Percentiles rank a stretch among this genome's conserved stretches.
Conservation (phyloP, 2,113 vertebrate genomes). For the Cephalopholis sonnerati region DNA sequence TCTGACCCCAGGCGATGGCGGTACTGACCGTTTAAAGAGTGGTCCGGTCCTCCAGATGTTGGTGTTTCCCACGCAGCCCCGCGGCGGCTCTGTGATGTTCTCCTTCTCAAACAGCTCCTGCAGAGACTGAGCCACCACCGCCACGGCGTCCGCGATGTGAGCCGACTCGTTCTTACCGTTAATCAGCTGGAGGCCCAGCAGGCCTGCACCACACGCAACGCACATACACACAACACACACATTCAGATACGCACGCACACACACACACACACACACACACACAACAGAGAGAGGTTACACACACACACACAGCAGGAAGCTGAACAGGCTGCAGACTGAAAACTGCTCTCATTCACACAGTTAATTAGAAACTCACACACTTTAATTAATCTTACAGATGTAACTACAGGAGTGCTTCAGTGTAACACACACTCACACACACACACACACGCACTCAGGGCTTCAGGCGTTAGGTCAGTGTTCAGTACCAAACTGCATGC, state of each 20-base stretch:
- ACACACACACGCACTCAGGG: constrained; percentile 38
- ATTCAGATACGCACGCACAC: constrained; percentile 40
- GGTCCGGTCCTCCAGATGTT: constrained; percentile 99
- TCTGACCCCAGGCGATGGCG: not conserved
- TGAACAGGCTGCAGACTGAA: constrained; percentile 14
- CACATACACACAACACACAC: constrained; percentile 47
- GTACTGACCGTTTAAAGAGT: constrained; percentile 94
- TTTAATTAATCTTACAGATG: constrained; percentile 28
- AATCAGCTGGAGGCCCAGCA: constrained; percentile 97
- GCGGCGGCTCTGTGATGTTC: constrained; percentile 96
- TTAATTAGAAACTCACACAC: constrained; percentile 51
- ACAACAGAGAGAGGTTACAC: constrained; percentile 48
- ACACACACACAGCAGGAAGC: constrained; percentile 42
- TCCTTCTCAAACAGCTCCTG: constrained; percentile 98
- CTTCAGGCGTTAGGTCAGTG: constrained; percentile 66
- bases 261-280: constrained; percentile 44
- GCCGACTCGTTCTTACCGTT: constrained; percentile 98
- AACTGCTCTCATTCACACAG: constrained; percentile 38
- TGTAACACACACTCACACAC: constrained; percentile 50
- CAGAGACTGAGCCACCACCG: constrained; percentile 94
- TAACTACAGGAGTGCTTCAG: constrained; percentile 44
- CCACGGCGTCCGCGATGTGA: constrained; percentile 95
- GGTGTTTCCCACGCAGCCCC: constrained; percentile 98
- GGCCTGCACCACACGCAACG: constrained; percentile 84
- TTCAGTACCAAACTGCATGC: constrained; percentile 71